A percentile compares a stretch with the other conserved stretches of the same genome.
These are phyloP conservation scores for Megalonaias nervosa DNA, from an alignment of 1,140 invertebrate species.

Conservation along the genomic window DNA sequence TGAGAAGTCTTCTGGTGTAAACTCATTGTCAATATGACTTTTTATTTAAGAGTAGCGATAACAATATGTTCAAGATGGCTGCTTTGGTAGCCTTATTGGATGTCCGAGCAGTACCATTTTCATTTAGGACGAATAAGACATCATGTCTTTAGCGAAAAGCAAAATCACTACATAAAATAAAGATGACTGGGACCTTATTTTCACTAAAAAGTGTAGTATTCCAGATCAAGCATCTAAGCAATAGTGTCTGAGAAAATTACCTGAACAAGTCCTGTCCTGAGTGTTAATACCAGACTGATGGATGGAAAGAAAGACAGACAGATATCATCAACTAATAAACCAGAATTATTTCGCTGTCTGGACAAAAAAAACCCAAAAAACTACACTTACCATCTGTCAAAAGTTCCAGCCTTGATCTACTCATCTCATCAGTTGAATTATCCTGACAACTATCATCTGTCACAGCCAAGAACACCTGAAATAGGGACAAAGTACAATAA, in stretches of 20 bases:
- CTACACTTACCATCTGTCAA: slow-evolving; percentile 53
- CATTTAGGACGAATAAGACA: no score
- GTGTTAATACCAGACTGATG: not conserved
- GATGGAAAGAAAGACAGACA: not conserved
- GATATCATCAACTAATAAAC: not conserved
- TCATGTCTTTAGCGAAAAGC: not conserved
- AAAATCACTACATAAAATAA: not conserved
- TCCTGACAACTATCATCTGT: slow-evolving; percentile 66
- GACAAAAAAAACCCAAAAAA: not conserved
- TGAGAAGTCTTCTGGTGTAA: no score
- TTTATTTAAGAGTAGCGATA: no score
- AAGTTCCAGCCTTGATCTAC: slow-evolving; percentile 54
- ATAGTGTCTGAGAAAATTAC: no score
- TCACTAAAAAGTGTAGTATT: no score
- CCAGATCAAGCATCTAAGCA: not conserved
- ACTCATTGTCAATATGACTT: no score
- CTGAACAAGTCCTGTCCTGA: no score
- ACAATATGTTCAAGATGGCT: no score
- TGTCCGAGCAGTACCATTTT: no score
- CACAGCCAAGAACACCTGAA: slow-evolving; percentile 74
- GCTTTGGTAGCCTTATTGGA: no score
- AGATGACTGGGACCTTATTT: not conserved
- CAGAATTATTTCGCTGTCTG: not conserved
- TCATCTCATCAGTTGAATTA: slow-evolving; percentile 42
- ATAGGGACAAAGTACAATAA: not conserved